Conservation (phyloP, 2,888 invertebrate genomes). For the Adelphocoris suturalis region DNA sequence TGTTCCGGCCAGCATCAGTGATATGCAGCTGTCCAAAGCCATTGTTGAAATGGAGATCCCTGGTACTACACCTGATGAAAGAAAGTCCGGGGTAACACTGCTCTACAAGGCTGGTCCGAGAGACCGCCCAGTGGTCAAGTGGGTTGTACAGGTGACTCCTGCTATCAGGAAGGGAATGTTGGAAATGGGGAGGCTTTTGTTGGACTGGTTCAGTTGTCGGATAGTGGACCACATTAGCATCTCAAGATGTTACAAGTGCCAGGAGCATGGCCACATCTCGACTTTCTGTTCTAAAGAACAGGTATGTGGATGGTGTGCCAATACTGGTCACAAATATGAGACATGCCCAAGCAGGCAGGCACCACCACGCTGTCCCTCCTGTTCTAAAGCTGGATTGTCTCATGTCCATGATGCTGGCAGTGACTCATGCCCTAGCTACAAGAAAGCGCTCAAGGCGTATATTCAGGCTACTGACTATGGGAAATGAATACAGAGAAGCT, state of each 20-base stretch:
- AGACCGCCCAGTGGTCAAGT: not conserved
- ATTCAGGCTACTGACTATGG: not conserved
- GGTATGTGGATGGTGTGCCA: not conserved
- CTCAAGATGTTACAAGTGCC: too few species aligned
- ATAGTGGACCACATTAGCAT: not conserved
- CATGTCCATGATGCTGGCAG: not conserved
- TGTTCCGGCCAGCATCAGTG: not conserved
- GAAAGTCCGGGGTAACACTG: not conserved
- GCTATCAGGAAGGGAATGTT: not conserved
- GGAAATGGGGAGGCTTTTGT: not conserved
- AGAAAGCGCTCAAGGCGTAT: not conserved
- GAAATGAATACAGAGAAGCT: not conserved
- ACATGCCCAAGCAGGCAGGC: not conserved
- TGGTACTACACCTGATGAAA: not conserved
- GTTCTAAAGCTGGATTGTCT: not conserved
- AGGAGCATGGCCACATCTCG: not conserved
- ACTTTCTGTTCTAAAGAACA: not conserved
- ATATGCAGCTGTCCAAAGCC: not conserved
- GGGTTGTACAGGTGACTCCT: slow-evolving; percentile 36
- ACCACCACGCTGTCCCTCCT: not conserved
- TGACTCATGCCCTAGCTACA: not conserved
- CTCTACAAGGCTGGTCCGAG: too few species aligned
- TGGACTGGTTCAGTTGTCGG: slow-evolving; percentile 3
- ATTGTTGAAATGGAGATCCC: not conserved
- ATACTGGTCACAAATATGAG: not conserved